Evolutionary conservation across 2,797 vertebrate species (phyloP).

Genomic region (Oreortyx pictus): DNA sequence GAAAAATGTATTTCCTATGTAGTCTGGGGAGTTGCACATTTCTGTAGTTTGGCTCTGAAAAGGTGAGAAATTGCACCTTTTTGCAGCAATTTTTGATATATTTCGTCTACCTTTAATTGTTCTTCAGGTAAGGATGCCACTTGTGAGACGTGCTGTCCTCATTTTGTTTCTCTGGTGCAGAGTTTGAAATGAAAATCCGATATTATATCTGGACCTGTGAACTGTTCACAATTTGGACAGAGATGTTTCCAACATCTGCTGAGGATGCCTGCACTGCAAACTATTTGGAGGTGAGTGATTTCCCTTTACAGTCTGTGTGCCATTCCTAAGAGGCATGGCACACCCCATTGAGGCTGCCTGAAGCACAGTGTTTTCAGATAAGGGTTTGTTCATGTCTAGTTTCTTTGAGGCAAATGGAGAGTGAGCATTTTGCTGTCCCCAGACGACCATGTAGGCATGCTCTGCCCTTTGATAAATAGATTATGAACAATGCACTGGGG

Average conservation of each 20-base stretch:
- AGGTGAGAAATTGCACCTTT: background rate
- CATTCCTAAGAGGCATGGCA: background rate
- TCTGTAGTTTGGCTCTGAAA: background rate
- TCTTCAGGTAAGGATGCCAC: background rate
- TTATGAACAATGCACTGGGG: background rate
- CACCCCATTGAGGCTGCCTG: background rate
- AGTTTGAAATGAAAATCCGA: background rate
- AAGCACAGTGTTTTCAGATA: background rate
- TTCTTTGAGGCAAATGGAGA: background rate
- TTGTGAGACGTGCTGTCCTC: background rate
- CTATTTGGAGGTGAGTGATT: background rate
- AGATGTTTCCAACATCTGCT: background rate
- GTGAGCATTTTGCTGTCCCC: background rate
- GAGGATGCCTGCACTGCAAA: background rate
- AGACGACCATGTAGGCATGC: background rate
- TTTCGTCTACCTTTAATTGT: background rate
- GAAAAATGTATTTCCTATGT: background rate
- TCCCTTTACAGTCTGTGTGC: accelerated
- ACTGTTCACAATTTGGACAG: background rate
- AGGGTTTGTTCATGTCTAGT: background rate
- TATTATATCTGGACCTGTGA: background rate
- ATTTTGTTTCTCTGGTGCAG: background rate
- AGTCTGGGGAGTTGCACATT: background rate
- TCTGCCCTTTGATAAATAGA: background rate
- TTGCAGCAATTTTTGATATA: background rate